phyloP scores from a whole-genome alignment of 2,797 vertebrate genomes.

The Sarcoramphus papa region DNA sequence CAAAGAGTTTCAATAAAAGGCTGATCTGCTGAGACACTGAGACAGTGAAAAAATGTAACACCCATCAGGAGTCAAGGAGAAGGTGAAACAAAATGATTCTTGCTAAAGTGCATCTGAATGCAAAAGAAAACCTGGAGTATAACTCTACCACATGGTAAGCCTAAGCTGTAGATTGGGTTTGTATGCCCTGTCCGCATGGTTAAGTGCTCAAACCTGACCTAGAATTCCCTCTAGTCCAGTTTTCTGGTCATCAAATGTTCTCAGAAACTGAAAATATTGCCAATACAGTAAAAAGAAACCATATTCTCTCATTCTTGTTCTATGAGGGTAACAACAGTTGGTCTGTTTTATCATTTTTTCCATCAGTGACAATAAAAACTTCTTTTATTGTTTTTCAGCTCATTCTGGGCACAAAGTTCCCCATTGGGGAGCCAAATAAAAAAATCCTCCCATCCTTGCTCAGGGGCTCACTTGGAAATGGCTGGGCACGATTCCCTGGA shows the following conservation, averaged over 20 bases:
- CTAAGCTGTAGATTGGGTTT: not conserved
- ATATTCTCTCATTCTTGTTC: not conserved
- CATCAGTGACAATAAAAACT: constrained; percentile 10
- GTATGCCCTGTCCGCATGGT: not conserved
- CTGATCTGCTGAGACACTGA: not conserved
- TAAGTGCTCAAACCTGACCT: not conserved
- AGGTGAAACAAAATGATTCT: not conserved
- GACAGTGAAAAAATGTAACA: not conserved
- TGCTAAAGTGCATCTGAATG: not conserved
- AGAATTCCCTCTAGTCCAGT: not conserved
- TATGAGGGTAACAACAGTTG: not conserved
- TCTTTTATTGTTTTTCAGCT: constrained; percentile 17
- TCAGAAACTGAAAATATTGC: constrained; percentile 7
- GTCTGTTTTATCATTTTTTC: constrained; percentile 26
- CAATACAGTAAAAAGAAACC: not conserved
- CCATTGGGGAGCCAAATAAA: not conserved
- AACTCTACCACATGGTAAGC: not conserved
- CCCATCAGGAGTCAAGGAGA: not conserved
- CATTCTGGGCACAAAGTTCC: not conserved
- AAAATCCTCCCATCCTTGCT: constrained; percentile 9
- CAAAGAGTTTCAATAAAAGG: not conserved
- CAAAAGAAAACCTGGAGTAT: not conserved
- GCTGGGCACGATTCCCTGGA: not conserved
- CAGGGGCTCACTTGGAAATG: not conserved
- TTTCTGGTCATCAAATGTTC: not conserved